Conservation (phyloP, 2,888 invertebrate species). For the Phengaris arion region DNA sequence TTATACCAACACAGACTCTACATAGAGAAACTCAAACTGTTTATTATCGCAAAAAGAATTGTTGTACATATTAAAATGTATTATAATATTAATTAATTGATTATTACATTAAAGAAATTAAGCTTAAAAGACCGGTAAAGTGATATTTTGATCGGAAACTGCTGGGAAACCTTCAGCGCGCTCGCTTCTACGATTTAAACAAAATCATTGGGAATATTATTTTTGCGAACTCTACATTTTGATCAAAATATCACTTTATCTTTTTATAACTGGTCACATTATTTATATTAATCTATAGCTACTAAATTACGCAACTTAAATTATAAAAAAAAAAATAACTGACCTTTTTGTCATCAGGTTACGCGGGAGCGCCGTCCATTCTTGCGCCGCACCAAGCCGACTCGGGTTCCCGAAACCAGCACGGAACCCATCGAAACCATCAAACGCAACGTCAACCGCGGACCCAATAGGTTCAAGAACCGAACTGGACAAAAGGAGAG, state of each 20-base stretch:
- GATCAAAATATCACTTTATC: neutral
- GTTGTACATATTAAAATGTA: neutral
- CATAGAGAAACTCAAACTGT: neutral
- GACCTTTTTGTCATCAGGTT: conserved; percentile 52
- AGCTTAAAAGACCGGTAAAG: neutral
- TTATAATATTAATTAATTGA: too few relatives aligned
- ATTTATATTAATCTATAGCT: neutral
- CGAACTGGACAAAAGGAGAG: conserved; percentile 48
- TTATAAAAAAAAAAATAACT: conserved; percentile 39
- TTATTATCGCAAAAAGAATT: neutral
- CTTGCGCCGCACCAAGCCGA: conserved; percentile 68
- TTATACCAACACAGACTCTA: neutral
- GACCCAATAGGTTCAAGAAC: conserved; percentile 51
- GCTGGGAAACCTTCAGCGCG: neutral
- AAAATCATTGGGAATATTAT: too few relatives aligned
- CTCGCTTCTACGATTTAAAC: too few relatives aligned
- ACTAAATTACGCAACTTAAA: neutral
- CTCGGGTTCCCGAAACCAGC: conserved; percentile 54
- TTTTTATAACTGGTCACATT: neutral
- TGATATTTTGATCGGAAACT: neutral
- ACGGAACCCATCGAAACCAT: conserved; percentile 49
- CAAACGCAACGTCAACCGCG: conserved; percentile 57
- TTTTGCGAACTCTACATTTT: too few relatives aligned
- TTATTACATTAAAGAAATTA: too few relatives aligned
- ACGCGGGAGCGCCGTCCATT: conserved; percentile 57